phyloP scores from a whole-genome alignment of 1,140 invertebrate genomes.

The Papilio xuthus region DNA sequence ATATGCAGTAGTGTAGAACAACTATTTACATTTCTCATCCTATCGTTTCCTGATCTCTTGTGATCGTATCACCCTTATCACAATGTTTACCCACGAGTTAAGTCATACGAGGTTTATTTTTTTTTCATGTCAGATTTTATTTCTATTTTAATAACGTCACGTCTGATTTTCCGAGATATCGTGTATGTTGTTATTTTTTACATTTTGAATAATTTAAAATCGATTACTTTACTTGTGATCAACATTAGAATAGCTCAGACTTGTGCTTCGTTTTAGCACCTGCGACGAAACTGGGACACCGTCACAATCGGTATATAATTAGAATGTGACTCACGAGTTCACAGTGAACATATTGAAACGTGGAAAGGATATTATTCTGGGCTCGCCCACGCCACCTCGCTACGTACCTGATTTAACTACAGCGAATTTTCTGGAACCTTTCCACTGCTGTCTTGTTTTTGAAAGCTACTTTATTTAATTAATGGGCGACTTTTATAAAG shows the following conservation, averaged over 20 bases:
- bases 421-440: conserved; percentile 17
- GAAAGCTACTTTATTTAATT: conserved; percentile 7
- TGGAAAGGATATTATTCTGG: conserved; percentile 65
- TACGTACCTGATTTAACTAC: conserved; percentile 42
- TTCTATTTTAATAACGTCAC: background rate
- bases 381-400: conserved; percentile 60
- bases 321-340: conserved; percentile 69
- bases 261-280: conserved; percentile 13
- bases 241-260: background rate
- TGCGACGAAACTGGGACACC: conserved; percentile 54
- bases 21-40: background rate
- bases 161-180: background rate
- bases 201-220: background rate
- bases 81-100: background rate
- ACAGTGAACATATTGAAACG: conserved; percentile 64
- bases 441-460: conserved; percentile 1
- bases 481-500: background rate
- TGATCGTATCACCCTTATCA: background rate
- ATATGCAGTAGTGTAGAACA: background rate
- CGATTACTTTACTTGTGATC: background rate
- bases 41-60: background rate
- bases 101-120: background rate
- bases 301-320: conserved; percentile 70
- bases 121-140: too few relatives aligned
- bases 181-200: background rate